Percentiles rank a stretch among this genome's conserved stretches.
These are phyloP conservation scores for Pachypeltis micranthus DNA, from an alignment of 1,140 invertebrate genomes.

Conservation along the genomic window DNA sequence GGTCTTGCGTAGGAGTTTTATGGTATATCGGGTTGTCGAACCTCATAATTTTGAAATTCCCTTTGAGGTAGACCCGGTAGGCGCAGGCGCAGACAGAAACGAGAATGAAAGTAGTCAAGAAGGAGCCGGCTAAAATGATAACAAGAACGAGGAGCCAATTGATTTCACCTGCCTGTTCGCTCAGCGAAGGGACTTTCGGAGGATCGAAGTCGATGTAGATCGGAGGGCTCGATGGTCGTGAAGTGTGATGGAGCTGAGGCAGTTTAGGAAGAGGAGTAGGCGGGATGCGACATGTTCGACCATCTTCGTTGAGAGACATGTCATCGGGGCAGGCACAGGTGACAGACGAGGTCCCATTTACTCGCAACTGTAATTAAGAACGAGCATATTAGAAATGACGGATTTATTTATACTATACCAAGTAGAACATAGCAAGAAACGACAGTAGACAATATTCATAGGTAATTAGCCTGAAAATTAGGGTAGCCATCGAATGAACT, in stretches of 20 bases:
- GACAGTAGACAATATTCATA: no score
- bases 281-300: neutral
- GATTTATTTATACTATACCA: no score
- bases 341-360: neutral
- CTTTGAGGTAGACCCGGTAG: slow-evolving; percentile 5
- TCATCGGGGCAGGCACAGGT: slow-evolving; percentile 16
- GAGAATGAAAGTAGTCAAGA: neutral
- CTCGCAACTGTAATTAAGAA: neutral
- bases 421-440: no score
- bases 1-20: slow-evolving; percentile 8
- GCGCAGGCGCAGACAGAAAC: neutral
- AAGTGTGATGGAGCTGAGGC: neutral
- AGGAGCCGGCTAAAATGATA: neutral
- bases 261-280: neutral
- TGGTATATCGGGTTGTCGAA: slow-evolving; percentile 13
- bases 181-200: neutral
- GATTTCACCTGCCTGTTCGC: slow-evolving; percentile 2
- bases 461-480: no score
- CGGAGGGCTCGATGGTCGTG: neutral
- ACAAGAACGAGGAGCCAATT: slow-evolving; percentile 1
- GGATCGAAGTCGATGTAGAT: slow-evolving; percentile 3
- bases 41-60: slow-evolving; percentile 14
- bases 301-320: neutral
- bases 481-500: no score
- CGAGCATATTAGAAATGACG: no score